These are phyloP conservation scores for Okapia johnstoni DNA, from an alignment of 2,113 vertebrate species.

Conservation along the genomic window DNA sequence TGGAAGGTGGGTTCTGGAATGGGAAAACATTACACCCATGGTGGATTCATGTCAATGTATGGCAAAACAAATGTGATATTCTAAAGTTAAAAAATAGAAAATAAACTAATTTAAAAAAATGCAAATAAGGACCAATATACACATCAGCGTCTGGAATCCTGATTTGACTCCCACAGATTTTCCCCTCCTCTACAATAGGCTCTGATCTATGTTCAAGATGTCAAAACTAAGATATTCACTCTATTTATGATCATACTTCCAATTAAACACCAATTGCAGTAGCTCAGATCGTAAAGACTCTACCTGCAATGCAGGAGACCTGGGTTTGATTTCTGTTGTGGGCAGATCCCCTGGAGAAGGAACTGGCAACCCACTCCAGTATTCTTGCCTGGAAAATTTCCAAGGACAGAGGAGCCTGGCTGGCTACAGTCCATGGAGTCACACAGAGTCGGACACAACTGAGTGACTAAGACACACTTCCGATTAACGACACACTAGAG, in stretches of 20 bases:
- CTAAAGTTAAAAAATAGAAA: too few relatives aligned
- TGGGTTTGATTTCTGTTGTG: not conserved
- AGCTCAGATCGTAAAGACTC: not conserved
- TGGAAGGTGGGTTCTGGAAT: too few relatives aligned
- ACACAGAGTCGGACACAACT: not conserved
- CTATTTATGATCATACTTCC: not conserved
- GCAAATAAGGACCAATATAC: not conserved
- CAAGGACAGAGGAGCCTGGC: not conserved
- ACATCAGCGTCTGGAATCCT: accelerated
- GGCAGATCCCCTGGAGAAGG: not conserved
- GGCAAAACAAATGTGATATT: too few relatives aligned
- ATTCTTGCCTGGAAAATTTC: not conserved
- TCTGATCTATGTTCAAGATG: not conserved
- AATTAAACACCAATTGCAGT: not conserved
- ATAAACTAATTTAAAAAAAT: too few relatives aligned
- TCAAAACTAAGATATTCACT: not conserved
- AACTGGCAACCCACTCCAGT: not conserved
- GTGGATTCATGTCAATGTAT: too few relatives aligned
- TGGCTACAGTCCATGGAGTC: not conserved
- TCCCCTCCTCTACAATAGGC: too few relatives aligned
- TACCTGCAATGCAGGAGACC: not conserved
- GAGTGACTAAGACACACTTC: too few relatives aligned
- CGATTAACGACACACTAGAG: too few relatives aligned
- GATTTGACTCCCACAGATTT: not conserved
- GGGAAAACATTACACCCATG: too few relatives aligned